A percentile compares a stretch with the other conserved stretches of the same genome.
Evolutionary conservation across 2,888 invertebrate species (phyloP).

Genomic region (Erpobdella octoculata): DNA sequence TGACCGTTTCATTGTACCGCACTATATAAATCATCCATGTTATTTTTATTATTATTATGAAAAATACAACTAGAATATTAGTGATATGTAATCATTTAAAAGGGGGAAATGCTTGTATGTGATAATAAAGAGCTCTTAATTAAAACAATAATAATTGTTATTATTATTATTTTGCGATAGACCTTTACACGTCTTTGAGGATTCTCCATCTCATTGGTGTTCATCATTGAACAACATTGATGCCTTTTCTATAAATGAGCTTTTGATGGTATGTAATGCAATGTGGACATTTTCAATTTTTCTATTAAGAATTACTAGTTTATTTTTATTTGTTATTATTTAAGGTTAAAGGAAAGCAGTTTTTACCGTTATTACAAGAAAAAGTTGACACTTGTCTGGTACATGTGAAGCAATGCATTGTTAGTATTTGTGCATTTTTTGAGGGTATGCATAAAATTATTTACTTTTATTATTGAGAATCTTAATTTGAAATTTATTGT

Average conservation of each 20-base stretch:
- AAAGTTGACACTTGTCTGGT: slow-evolving; percentile 39
- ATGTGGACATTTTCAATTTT: neutral
- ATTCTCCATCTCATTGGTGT: slow-evolving; percentile 34
- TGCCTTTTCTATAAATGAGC: slow-evolving; percentile 35
- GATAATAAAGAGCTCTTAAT: no score
- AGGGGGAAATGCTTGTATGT: no score
- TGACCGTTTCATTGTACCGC: no score
- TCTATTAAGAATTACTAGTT: neutral
- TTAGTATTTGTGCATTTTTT: no score
- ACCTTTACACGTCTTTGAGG: slow-evolving; percentile 24
- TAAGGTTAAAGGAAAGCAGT: slow-evolving; percentile 31
- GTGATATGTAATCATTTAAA: no score
- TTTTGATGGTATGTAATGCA: slow-evolving; percentile 27
- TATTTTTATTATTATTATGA: no score
- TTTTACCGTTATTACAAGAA: slow-evolving; percentile 38
- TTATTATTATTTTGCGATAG: no score
- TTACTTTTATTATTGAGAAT: no score
- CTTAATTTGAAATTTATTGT: neutral
- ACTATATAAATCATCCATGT: no score
- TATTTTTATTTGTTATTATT: neutral
- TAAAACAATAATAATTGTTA: no score
- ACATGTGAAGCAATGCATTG: slow-evolving; percentile 45
- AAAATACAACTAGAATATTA: no score
- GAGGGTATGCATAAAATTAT: no score
- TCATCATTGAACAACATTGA: slow-evolving; percentile 29